phyloP scores from a whole-genome alignment of 2,888 invertebrate genomes.

The Acleris emargana region DNA sequence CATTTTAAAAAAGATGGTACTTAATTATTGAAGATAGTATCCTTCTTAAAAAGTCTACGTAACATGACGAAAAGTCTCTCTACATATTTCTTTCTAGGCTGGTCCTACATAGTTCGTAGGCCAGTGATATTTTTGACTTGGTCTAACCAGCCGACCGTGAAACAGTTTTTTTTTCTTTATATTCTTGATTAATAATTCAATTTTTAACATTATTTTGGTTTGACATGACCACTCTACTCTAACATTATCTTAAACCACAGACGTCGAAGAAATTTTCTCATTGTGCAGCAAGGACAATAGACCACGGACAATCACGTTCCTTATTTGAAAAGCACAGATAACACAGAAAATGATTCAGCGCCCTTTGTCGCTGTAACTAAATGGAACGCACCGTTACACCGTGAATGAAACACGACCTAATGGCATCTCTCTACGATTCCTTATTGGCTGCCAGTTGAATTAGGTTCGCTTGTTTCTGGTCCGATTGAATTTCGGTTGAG shows the following conservation, averaged over 20 bases:
- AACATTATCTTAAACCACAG: slow-evolving; percentile 3
- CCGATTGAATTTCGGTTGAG: slow-evolving; percentile 19
- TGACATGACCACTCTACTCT: slow-evolving; percentile 5
- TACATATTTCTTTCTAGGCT: no score
- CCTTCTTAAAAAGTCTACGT: no score
- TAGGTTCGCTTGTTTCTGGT: slow-evolving; percentile 19
- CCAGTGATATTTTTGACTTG: no score
- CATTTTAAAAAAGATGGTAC: no score
- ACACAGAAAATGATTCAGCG: slow-evolving; percentile 33
- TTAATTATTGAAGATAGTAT: no score
- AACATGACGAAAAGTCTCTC: no score
- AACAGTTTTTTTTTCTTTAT: no score
- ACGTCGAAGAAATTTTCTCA: slow-evolving; percentile 32
- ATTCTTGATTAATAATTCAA: no score
- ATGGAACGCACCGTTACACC: slow-evolving; percentile 11
- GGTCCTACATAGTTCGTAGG: no score
- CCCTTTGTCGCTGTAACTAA: slow-evolving; percentile 30
- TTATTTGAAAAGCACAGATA: slow-evolving; percentile 34
- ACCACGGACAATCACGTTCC: slow-evolving; percentile 30
- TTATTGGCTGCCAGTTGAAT: background rate
- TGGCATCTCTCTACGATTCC: background rate
- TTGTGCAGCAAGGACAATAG: slow-evolving; percentile 34
- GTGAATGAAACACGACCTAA: slow-evolving; percentile 14
- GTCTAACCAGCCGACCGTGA: no score
- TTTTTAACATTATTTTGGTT: background rate